Percentiles rank a stretch among this genome's conserved stretches.
These are phyloP conservation scores for Cremastinae sp. DNA, from an alignment of 2,888 invertebrate genomes.

Conservation along the genomic window DNA sequence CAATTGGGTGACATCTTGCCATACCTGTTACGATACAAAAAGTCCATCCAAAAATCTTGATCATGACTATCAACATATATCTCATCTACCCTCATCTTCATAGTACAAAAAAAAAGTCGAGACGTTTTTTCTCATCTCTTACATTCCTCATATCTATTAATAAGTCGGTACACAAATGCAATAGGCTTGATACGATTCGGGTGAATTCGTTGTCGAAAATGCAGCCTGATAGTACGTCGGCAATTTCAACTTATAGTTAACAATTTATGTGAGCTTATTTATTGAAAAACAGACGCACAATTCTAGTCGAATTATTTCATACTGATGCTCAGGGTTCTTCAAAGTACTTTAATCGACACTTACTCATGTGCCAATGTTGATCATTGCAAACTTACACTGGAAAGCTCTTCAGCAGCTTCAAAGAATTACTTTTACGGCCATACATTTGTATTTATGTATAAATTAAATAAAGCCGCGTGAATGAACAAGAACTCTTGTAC, in stretches of 20 bases:
- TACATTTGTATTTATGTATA: slow-evolving; percentile 11
- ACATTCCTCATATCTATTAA: slow-evolving; percentile 51
- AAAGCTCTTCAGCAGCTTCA: not conserved
- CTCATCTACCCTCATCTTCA: not conserved
- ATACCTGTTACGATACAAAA: slow-evolving; percentile 78
- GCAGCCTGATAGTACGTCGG: not conserved
- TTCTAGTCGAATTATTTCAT: slow-evolving; percentile 19
- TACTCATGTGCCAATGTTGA: not conserved
- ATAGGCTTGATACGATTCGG: too few relatives aligned
- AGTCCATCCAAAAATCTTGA: slow-evolving; percentile 52
- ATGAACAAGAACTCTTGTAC: not conserved
- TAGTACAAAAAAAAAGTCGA: not conserved
- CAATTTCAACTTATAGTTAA: too few relatives aligned
- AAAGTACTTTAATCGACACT: not conserved
- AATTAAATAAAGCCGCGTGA: slow-evolving; percentile 1
- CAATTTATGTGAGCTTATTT: not conserved
- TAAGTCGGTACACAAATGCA: slow-evolving; percentile 6
- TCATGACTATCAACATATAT: not conserved
- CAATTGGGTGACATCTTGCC: slow-evolving; percentile 87
- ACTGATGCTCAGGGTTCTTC: not conserved
- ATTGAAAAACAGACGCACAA: not conserved
- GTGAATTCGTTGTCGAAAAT: not conserved
- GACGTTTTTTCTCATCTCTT: slow-evolving; percentile 28
- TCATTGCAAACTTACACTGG: not conserved
- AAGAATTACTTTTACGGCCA: not conserved